Evolutionary conservation across 2,888 invertebrate genomes (phyloP).

Genomic region (Ormia ochracea): DNA sequence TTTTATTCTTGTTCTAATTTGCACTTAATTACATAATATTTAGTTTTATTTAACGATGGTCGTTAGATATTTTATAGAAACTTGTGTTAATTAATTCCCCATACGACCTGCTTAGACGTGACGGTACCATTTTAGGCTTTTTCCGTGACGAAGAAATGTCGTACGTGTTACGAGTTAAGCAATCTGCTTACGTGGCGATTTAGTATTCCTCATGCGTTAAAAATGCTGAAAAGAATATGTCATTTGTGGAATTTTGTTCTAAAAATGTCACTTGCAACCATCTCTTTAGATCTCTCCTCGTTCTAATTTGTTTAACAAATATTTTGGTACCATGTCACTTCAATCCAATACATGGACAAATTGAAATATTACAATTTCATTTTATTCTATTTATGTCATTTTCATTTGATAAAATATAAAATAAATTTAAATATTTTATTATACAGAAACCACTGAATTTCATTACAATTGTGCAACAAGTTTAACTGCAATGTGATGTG

Average conservation of each 20-base stretch:
- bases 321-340: conserved; percentile 17
- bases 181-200: no score
- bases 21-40: background rate
- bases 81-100: background rate
- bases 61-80: background rate
- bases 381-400: conserved; percentile 8
- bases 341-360: conserved; percentile 37
- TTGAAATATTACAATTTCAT: conserved; percentile 42
- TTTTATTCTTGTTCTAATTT: background rate
- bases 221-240: background rate
- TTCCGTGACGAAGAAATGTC: no score
- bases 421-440: background rate
- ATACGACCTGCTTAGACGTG: background rate
- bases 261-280: background rate
- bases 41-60: conserved; percentile 13
- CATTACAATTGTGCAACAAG: conserved; percentile 22
- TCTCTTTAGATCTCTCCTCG: background rate
- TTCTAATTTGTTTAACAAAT: background rate
- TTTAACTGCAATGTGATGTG: background rate
- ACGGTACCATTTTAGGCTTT: no score
- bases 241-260: background rate
- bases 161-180: no score
- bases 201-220: no score
- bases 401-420: background rate
- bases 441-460: background rate